Evolutionary conservation across 2,888 invertebrate genomes (phyloP).

Genomic region (Aquatica leii): DNA sequence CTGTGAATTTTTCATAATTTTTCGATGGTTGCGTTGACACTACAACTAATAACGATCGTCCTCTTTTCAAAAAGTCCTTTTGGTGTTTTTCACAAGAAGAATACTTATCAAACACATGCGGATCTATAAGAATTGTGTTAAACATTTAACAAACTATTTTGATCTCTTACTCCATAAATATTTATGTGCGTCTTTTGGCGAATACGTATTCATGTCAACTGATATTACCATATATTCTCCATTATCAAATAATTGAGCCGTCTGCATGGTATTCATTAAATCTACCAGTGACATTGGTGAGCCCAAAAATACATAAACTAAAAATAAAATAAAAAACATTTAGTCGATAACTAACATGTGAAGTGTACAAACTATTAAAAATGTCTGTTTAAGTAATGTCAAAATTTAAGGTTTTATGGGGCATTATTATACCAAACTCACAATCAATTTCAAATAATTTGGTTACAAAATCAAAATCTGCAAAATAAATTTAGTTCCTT

Average conservation of each 20-base stretch:
- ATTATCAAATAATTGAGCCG: conserved; percentile 83
- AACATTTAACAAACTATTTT: too few relatives aligned
- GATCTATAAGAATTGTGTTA: conserved; percentile 62
- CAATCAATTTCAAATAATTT: too few relatives aligned
- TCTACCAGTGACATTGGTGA: conserved; percentile 85
- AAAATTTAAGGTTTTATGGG: too few relatives aligned
- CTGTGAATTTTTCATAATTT: conserved; percentile 79
- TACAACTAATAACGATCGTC: conserved; percentile 86
- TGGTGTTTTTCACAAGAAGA: conserved; percentile 70
- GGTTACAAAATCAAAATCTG: too few relatives aligned
- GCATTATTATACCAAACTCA: too few relatives aligned
- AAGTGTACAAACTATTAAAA: too few relatives aligned
- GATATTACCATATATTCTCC: conserved; percentile 96
- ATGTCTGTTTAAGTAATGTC: too few relatives aligned
- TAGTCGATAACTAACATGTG: too few relatives aligned
- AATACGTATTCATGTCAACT: conserved; percentile 91
- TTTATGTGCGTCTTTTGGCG: conserved; percentile 75
- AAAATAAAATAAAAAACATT: conserved; percentile 52
- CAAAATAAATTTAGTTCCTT: too few relatives aligned
- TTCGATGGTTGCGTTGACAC: conserved; percentile 84
- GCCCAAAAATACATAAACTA: conserved; percentile 96
- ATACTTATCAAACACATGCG: conserved; percentile 66
- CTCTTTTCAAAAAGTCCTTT: conserved; percentile 71
- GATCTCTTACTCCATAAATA: conserved; percentile 85
- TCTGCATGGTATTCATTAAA: conserved; percentile 92